A percentile compares a stretch with the other conserved stretches of the same genome.
Conservation (phyloP, 2,888 invertebrate species). For the Blomia tropicalis region DNA sequence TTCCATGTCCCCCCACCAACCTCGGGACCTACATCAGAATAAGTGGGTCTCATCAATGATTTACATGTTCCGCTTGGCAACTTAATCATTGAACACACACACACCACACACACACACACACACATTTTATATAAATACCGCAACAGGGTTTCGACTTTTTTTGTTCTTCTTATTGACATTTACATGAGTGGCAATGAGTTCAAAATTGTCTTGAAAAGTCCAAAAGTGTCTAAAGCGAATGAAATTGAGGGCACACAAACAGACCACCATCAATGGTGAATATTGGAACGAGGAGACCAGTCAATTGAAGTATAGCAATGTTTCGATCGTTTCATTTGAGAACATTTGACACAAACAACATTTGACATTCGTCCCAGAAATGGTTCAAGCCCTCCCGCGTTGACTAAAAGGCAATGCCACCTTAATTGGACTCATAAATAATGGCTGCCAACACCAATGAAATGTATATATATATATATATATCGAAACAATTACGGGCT, state of each 20-base stretch:
- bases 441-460: background rate
- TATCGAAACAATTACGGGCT: background rate
- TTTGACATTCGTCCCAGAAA: no score
- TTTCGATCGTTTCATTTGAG: background rate
- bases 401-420: background rate
- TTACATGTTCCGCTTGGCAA: background rate
- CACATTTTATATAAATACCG: background rate
- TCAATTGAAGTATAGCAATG: background rate
- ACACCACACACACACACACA: background rate
- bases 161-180: slow-evolving; percentile 1
- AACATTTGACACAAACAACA: background rate
- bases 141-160: background rate
- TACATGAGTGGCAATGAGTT: background rate
- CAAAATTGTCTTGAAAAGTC: background rate
- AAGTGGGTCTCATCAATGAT: slow-evolving; percentile 4
- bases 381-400: slow-evolving; percentile 4
- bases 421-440: slow-evolving; percentile 11
- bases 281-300: background rate
- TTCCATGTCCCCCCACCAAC: no score
- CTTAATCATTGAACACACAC: slow-evolving; percentile 11
- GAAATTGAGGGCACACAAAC: no score
- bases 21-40: background rate
- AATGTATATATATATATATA: background rate
- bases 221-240: no score
- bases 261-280: background rate